These are phyloP conservation scores for Sinohyriopsis cumingii DNA, from an alignment of 2,888 invertebrate genomes.

Conservation along the genomic window DNA sequence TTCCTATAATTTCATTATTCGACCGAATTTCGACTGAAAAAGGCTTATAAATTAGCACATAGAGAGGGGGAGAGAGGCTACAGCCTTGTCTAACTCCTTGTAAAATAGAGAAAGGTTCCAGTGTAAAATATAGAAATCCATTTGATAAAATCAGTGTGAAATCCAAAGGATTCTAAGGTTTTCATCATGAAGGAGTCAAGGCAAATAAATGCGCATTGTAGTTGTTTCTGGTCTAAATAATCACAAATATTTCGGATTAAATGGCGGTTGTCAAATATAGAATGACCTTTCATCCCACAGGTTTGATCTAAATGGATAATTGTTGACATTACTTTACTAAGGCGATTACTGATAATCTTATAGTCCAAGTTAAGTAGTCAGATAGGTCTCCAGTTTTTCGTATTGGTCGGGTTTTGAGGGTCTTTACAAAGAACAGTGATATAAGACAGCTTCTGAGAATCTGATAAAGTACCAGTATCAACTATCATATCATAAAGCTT, in stretches of 20 bases:
- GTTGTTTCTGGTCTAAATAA: conserved; percentile 33
- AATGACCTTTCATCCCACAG: conserved; percentile 36
- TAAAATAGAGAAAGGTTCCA: too few species aligned
- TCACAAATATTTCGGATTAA: conserved; percentile 31
- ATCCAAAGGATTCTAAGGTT: too few species aligned
- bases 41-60: conserved; percentile 27
- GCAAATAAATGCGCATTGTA: conserved; percentile 28
- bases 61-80: too few species aligned
- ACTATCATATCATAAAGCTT: too few species aligned
- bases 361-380: too few species aligned
- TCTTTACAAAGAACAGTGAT: conserved; percentile 49
- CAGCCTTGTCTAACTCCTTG: conserved; percentile 34
- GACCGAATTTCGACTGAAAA: conserved; percentile 9
- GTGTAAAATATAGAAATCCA: conserved; percentile 48
- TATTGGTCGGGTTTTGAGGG: conserved; percentile 9
- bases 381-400: too few species aligned
- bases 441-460: too few species aligned
- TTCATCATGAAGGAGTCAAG: too few species aligned
- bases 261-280: conserved; percentile 44
- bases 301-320: conserved; percentile 39
- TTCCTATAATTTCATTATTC: too few species aligned
- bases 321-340: conserved; percentile 23
- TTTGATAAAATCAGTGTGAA: too few species aligned
- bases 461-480: too few species aligned
- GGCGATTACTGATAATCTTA: conserved; percentile 27